Conservation (phyloP, 2,888 invertebrate species). For the Zygaena filipendulae region DNA sequence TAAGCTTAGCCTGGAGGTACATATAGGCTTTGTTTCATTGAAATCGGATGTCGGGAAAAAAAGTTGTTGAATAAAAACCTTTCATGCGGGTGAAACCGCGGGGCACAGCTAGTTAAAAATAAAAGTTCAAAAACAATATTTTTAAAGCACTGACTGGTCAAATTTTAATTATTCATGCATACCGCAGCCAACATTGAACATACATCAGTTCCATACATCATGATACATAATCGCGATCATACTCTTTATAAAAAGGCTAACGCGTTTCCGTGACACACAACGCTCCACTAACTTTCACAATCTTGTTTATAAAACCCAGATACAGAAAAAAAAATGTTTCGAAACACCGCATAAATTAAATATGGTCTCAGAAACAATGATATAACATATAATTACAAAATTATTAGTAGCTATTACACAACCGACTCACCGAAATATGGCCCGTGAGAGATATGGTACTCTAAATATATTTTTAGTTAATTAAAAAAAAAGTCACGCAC, state of each 20-base stretch:
- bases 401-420: too few species aligned
- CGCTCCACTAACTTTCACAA: conserved; percentile 24
- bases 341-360: conserved; percentile 27
- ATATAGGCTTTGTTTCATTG: too few species aligned
- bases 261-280: conserved; percentile 17
- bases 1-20: too few species aligned
- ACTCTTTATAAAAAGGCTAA: background rate
- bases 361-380: conserved; percentile 17
- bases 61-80: too few species aligned
- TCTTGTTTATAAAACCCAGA: conserved; percentile 26
- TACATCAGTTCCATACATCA: conserved; percentile 13
- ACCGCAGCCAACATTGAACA: too few species aligned
- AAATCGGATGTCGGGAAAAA: too few species aligned
- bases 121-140: too few species aligned
- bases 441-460: conserved; percentile 7
- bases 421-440: conserved; percentile 22
- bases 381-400: conserved; percentile 19
- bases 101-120: too few species aligned
- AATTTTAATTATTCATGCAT: too few species aligned
- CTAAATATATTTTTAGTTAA: too few species aligned
- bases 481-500: conserved; percentile 15
- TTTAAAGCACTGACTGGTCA: too few species aligned
- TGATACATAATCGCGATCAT: conserved; percentile 2
- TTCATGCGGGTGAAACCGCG: too few species aligned
- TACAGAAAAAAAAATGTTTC: conserved; percentile 25